Base-by-base conservation (phyloP, 2,113 vertebrate genomes). In the Callipepla californica region DNA sequence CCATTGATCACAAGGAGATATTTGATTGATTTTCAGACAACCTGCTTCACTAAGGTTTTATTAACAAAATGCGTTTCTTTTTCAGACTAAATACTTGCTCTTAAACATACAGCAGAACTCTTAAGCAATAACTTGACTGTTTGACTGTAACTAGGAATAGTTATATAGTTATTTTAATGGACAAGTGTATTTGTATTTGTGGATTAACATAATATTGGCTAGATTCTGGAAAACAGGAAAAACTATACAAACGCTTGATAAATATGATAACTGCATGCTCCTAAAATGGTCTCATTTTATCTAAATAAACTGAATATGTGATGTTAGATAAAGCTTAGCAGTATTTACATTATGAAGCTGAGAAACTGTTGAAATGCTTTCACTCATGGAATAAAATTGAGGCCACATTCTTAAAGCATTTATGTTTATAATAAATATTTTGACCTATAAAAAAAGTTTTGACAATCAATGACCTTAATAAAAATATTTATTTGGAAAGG, bases 1-100 rank as follows among this genome's bases (percentile, higher is more conserved):
- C 50, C 73, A 36, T 40, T 83, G 20, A 92, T 80, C 70, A 76
- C 72, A 36, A 92, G 67, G 40, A 92, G 67, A 86, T 88, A 94
- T 90, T 59, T 82, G 63, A 78, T 8, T 51, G 61, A 89, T 87
- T 92, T 89, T 50, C 55, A 89, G 62, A 53, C 21, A 81, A 74
- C 3, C 6, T 89, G n/a, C 22, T 92, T 23, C 51, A 75, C 28
- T 38, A 65, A 80, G 68, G 26, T 63, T 80, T 86, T 67, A 81
- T 75, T 61, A 94, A 65, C 34, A 94, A 66, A 84, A 77, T 34
- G 1, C 7, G 59, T 75, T 92, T 78, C 26, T 68, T 13, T 36
- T 75, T 89, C 63, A 80, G n/a, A 57, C 34, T 75, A 53, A 65
- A 66, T 44, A 67, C 4, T 22, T 34, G n/a, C 30, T 57, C 58